A percentile compares a stretch with the other conserved stretches of the same genome.
These are phyloP conservation scores for Kradibia gibbosae DNA, from an alignment of 1,140 invertebrate species.

Conservation along the genomic window DNA sequence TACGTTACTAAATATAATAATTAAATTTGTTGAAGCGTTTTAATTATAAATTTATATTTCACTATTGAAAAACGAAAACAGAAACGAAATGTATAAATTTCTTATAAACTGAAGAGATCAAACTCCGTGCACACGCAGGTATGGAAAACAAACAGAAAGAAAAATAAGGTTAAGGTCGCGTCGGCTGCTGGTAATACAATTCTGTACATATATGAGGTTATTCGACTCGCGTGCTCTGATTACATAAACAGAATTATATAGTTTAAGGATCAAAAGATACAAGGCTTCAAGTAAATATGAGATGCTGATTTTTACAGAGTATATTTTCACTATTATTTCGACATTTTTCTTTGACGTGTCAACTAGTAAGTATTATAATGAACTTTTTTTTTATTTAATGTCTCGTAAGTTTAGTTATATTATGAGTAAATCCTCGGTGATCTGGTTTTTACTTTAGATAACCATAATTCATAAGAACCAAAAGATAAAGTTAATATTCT, in stretches of 20 bases:
- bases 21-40: no score
- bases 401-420: no score
- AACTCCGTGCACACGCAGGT: not conserved
- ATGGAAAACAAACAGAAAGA: not conserved
- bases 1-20: no score
- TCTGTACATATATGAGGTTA: not conserved
- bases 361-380: not conserved
- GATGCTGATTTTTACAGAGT: not conserved
- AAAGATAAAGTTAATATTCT: no score
- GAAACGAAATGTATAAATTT: no score
- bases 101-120: no score
- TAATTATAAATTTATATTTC: no score
- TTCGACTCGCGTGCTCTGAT: not conserved
- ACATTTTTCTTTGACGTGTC: not conserved
- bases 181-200: not conserved
- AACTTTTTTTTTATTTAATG: no score
- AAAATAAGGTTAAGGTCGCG: constrained; percentile 2
- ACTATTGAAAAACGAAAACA: no score
- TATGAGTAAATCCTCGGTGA: no score
- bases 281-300: not conserved
- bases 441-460: no score
- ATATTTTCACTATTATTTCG: not conserved
- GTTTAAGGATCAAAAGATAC: not conserved
- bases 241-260: not conserved
- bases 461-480: no score